Evolutionary conservation across 37 sponge, comb jelly and placozoan species (phyloP), one percentile per base, ranked within the genome.

Genomic region (Ephydatia muelleri): DNA sequence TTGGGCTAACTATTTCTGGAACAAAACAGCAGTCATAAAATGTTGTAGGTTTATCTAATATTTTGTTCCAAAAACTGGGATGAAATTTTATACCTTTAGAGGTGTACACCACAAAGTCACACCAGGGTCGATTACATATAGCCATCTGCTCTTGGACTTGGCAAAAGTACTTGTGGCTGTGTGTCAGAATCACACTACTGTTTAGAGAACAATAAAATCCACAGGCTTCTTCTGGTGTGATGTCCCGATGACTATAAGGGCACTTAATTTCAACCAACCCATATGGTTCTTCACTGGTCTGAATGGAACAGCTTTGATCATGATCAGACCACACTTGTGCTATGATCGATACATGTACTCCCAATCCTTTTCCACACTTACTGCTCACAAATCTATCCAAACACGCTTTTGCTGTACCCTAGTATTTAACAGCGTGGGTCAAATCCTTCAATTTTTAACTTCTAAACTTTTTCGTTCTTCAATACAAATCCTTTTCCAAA

Each of bases 131-230:
- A 34, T 86, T 25, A 22, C 65, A 21, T 31, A 86, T 35, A 37
- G 80, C 80, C 80, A 86, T 71, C 80, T 86, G 86, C 29, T 80
- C 86, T 65, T 86, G 86, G 13, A 86, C 80, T 80, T 86, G 86
- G 2, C 35, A 12, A 70, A 80, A 86, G 35, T 86, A 57, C 57
- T 57, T 57, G 19, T 57, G 57, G 19, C 12, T 57, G 12, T 57
- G 12, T 14, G 3, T 3, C 43, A 43, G 43, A 43, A 43, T 43
- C 3, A 43, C 43, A 43, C 6, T 43, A 43, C 43, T 43, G 43
- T 43, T 43, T 43, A 43, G 43, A 43, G 43, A 43, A 34, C 72
- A 81, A 33, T 29, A 78, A 48, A 85, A 77, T 12, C 49, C 68
- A n/a, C 75, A 49, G 2, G 87, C 87, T 73, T 79, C 81, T 31